Base-by-base conservation (phyloP, 1,140 invertebrate genomes). In the Drosophila seguyi region DNA sequence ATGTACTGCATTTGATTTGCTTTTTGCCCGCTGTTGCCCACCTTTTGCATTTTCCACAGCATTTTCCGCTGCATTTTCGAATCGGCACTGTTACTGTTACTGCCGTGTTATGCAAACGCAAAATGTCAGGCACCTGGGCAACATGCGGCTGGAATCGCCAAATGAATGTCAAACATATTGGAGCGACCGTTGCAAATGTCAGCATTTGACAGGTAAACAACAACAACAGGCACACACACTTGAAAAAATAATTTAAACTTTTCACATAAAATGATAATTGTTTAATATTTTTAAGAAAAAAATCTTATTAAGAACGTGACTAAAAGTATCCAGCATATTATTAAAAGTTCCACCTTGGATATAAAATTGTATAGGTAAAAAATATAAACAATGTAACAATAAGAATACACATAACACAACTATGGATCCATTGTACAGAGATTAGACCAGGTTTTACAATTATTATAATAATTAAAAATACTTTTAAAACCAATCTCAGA, bases 111-210 rank as follows among this genome's bases (percentile, higher is more conserved):
- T 87, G 84, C 84, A 87, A 87, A 87, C 84, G 72, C 68, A 88
- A 87, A 87, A 87, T 87, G 84, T 87, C 84, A 87, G 84, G 75
- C 84, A 82, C 81, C 77, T 87, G 79, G 84, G 76, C 79, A 87
- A 88, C 84, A 87, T 80, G 85, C 73, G 76, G 80, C 76, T 78
- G 47, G 65, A 71, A 72, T 74, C 56, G 69, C 58, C 69, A 81
- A 86, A 86, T 87, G 83, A 86, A 86, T 86, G 83, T 86, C 83
- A 86, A 86, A 82, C 83, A 86, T 86, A 88, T 84, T 90, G 85
- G 84, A 78, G 71, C 60, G 73, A 80, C 76, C 77, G 77, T 78
- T 88, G 85, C 85, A 88, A 88, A 88, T 88, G 84, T 90, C 85
- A 88, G 74, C 85, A 58, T 81, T 81, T 88, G 84, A 90, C 84